Evolutionary conservation across 2,113 vertebrate genomes (phyloP).

Genomic region (Tachuris rubrigastra): DNA sequence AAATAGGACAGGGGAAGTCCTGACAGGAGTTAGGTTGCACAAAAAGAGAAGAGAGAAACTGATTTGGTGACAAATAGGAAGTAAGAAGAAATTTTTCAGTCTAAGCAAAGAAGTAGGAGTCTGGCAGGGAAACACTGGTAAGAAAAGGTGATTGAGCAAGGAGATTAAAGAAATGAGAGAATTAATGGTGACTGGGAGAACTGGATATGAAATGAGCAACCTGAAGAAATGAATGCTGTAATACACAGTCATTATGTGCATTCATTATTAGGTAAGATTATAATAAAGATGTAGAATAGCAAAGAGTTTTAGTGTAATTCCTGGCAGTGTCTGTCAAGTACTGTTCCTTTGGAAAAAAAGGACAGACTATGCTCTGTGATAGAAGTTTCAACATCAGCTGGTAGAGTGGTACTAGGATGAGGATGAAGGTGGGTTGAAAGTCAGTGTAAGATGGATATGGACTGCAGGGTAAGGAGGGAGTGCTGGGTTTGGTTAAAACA

Average conservation of each 20-base stretch:
- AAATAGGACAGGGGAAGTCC: not conserved
- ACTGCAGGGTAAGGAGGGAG: not conserved
- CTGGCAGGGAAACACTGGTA: not conserved
- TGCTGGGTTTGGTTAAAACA: not conserved
- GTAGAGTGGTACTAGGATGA: not conserved
- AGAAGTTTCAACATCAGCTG: not conserved
- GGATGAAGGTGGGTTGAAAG: not conserved
- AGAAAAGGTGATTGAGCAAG: not conserved
- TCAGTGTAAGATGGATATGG: not conserved
- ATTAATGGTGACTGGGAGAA: not conserved
- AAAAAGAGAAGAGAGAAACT: not conserved
- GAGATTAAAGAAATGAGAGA: not conserved
- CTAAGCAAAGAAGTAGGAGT: not conserved
- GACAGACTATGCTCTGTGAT: not conserved
- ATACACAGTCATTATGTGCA: not conserved
- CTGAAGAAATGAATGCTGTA: not conserved
- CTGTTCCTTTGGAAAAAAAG: not conserved
- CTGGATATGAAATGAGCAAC: not conserved
- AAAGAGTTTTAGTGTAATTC: not conserved
- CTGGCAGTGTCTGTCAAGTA: not conserved
- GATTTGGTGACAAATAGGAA: not conserved
- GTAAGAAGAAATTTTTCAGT: not conserved
- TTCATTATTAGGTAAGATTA: not conserved
- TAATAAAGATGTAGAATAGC: not conserved
- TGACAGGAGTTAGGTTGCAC: not conserved